A percentile compares a stretch with the other conserved stretches of the same genome.
Evolutionary conservation across 2,797 vertebrate species (phyloP).

Genomic region (Nyctalus aviator): DNA sequence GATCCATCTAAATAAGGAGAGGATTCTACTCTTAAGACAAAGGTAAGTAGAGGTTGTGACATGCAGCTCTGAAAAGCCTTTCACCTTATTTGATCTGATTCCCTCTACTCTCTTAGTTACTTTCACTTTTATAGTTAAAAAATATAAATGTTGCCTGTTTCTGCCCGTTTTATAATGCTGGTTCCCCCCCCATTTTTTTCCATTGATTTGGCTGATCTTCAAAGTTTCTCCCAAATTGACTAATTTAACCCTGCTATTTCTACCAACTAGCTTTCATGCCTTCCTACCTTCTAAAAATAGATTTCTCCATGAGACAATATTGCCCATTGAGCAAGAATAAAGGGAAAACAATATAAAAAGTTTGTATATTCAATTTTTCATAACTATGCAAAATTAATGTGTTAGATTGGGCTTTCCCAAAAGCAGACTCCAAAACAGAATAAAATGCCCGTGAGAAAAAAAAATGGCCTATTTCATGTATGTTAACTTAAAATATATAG

Average conservation of each 20-base stretch:
- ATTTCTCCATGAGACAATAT: not conserved
- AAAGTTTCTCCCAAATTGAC: not conserved
- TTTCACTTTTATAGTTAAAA: not conserved
- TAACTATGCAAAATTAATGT: not conserved
- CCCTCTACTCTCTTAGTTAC: not conserved
- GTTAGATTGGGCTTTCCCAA: not conserved
- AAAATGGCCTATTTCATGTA: not conserved
- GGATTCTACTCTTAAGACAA: not conserved
- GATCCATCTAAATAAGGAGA: not conserved
- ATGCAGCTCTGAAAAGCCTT: not conserved
- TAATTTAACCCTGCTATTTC: not conserved
- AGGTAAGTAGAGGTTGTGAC: not conserved
- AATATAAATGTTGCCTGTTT: not conserved
- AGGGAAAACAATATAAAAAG: not conserved
- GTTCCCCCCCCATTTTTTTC: not conserved
- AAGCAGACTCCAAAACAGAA: not conserved
- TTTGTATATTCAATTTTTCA: not conserved
- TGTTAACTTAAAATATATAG: not conserved
- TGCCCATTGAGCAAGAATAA: not conserved
- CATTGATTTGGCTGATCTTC: not conserved
- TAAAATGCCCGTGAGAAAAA: not conserved
- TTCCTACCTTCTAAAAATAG: not conserved
- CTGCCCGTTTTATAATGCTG: not conserved
- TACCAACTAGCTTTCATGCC: not conserved
- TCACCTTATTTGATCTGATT: not conserved